Base-by-base conservation (phyloP, 2,113 vertebrate genomes). In the Oriolus oriolus region DNA sequence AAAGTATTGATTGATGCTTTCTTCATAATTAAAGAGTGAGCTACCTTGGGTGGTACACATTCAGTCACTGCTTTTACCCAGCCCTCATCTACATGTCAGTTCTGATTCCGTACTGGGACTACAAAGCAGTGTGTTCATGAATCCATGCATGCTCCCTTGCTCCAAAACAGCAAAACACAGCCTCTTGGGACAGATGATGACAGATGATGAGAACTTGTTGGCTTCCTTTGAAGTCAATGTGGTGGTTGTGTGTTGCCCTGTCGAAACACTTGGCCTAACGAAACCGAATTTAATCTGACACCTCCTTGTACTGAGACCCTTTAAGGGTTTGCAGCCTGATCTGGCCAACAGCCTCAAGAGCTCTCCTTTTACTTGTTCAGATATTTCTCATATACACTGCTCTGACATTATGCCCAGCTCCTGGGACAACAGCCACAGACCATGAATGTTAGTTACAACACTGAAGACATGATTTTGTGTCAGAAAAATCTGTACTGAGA, bases 21-120 rank as follows among this genome's bases (percentile, higher is more conserved):
- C 74, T 79, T 59, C 52, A 35, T 50, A 69, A 91, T 77, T 91
- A 70, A 39, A 91, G 76, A n/a, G 82, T 13, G 35, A 70, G 47
- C 23, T 64, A 12, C 70, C 16, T 59, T 49, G 28, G 33, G 30
- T n/a, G 16, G 35, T 8, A 5, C 11, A 6, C 10, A 15, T 57
- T 53, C 71, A 54, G 22, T 56, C n/a, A 8, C 49, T 52, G 59
- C 15, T 45, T 61, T 70, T 53, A 66, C 37, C 33, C 47, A 69
- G 42, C 77, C 47, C 35, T 53, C 41, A 31, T 37, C 49, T 37
- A 7, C 0, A 0, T 19, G 54, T 66, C 73, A 39, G 53, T 28
- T 88, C 44, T 7, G 23, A 18, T 39, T 59, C 84, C 0, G 0
- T 16, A 7, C 16, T 5, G 14, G 37, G 30, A 61, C 16, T 57